A percentile compares a stretch with the other conserved stretches of the same genome.
phyloP scores from a whole-genome alignment of 2,113 vertebrate species.

The Sinocyclocheilus rhinocerous region DNA sequence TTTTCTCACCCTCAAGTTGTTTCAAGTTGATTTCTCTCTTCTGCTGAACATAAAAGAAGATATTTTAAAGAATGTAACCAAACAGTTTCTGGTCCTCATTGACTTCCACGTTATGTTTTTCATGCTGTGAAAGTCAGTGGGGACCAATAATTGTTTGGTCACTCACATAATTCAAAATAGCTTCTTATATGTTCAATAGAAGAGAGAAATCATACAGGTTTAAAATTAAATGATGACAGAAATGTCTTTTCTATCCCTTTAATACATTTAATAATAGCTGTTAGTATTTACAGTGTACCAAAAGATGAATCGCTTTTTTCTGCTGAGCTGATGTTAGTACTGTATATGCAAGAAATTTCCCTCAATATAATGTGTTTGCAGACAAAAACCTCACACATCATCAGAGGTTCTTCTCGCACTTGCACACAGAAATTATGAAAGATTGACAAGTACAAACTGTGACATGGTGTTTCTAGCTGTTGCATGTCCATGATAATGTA shows the following conservation, averaged over 20 bases:
- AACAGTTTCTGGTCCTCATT: too few species aligned
- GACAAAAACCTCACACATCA: background rate
- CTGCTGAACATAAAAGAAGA: too few species aligned
- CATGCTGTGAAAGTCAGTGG: too few species aligned
- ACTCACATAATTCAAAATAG: too few species aligned
- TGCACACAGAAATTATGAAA: conserved; percentile 8
- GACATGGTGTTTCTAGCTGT: conserved; percentile 1
- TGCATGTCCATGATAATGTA: background rate
- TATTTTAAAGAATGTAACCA: too few species aligned
- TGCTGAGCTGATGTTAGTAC: background rate
- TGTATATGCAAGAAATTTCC: background rate
- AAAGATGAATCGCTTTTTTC: background rate
- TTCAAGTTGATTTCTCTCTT: background rate
- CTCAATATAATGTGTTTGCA: background rate
- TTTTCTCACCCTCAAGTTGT: background rate
- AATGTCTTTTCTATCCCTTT: background rate
- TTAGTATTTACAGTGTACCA: background rate
- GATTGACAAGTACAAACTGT: background rate
- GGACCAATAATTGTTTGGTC: too few species aligned
- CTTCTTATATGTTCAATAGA: too few species aligned
- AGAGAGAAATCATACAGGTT: too few species aligned
- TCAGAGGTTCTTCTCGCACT: background rate
- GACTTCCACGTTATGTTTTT: too few species aligned
- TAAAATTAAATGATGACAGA: background rate
- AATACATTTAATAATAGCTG: background rate